Evolutionary conservation across 2,113 vertebrate species (phyloP), one percentile per base, ranked within the genome.

Genomic region (Elgaria multicarinata): DNA sequence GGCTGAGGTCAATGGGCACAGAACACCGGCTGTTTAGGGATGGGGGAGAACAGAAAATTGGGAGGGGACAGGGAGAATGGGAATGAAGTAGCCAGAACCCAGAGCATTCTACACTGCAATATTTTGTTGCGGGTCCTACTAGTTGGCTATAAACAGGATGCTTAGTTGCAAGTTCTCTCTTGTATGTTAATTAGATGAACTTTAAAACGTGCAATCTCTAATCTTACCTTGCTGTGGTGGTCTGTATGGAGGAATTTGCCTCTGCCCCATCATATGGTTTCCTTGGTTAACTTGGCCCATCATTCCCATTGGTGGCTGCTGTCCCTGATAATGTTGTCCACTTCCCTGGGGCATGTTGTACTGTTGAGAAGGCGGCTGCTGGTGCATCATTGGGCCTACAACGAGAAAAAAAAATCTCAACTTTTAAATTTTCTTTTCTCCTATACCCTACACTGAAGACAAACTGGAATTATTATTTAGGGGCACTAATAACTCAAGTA

Each of bases 211-310:
- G 71, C 69, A 67, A 90, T 64, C 31, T 33, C 62, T 92, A 83
- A 53, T 71, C 95, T 91, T 98, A 99, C 99, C 99, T 98, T 99
- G 99, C 93, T 99, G 99, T 42, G 99, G 98, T 3, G 99, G 99
- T 92, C 99, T 98, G 94, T 99, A 99, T 0, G 99, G 99, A 46
- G 99, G 99, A 97, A 99, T 99, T 90, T 98, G 99, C 92, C 99
- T 98, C 97, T 99, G 99, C 24, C 98, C 98, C 97, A 99, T 99
- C 96, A 99, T 98, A 82, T 99, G 99, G 95, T 98, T 99, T 77
- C 98, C 98, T 94, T 99, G 99, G 97, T 97, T 99, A 87, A 99
- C 98, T 92, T 98, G 98, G 26, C 98, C 97, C 98, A 99, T 99
- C 98, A 99, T 99, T 82, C 97, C 98, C 98, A 99, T 99, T 0